These are phyloP conservation scores for Diadegma fenestrale DNA, from an alignment of 2,888 invertebrate genomes.

Conservation along the genomic window DNA sequence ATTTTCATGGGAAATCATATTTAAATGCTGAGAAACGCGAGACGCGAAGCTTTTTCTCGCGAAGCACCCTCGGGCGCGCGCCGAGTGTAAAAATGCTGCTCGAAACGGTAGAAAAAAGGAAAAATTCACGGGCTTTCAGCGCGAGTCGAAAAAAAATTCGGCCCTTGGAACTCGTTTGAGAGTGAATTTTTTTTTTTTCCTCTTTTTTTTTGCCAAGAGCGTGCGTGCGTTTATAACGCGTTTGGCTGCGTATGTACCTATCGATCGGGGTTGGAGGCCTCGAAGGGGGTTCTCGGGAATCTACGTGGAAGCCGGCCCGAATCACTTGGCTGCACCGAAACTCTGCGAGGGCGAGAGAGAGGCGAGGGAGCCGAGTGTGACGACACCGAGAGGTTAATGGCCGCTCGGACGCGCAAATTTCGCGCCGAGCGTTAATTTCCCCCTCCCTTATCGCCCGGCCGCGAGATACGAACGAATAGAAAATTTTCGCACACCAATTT, in stretches of 20 bases:
- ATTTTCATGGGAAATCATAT: too few relatives aligned
- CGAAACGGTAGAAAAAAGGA: background rate
- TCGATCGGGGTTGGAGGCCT: conserved; percentile 68
- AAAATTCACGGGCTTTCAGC: background rate
- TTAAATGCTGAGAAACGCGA: too few relatives aligned
- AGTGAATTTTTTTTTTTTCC: background rate
- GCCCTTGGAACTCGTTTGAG: background rate
- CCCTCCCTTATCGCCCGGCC: background rate
- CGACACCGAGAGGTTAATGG: conserved; percentile 62
- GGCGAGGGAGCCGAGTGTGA: conserved; percentile 55
- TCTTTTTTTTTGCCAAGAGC: background rate
- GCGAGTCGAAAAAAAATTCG: background rate
- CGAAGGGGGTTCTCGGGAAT: conserved; percentile 63
- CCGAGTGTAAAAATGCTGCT: background rate
- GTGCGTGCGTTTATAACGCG: conserved; percentile 14
- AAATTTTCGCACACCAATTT: background rate
- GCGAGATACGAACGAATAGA: background rate
- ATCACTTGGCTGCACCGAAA: conserved; percentile 70
- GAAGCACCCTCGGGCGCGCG: too few relatives aligned
- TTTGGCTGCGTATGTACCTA: conserved; percentile 66
- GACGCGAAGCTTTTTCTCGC: background rate
- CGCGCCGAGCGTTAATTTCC: conserved; percentile 26
- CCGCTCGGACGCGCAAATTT: conserved; percentile 67
- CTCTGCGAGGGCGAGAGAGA: conserved; percentile 40
- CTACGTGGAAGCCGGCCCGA: conserved; percentile 67